Evolutionary conservation across 2,113 vertebrate species (phyloP).

Genomic region (Hassar affinis): DNA sequence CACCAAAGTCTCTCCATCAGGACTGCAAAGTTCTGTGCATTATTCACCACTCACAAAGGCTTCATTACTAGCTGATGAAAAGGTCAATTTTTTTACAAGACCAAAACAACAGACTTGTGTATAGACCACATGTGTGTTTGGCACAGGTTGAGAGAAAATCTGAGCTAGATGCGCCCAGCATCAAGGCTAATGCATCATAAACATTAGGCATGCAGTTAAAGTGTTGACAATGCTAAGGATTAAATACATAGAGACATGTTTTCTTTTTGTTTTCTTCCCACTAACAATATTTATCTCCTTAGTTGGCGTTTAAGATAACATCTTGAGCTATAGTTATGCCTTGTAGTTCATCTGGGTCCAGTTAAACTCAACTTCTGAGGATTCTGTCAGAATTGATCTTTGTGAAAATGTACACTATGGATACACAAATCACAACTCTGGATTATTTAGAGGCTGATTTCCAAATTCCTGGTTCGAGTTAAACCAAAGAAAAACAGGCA

Average conservation of each 20-base stretch:
- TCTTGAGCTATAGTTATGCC: not conserved
- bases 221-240: not conserved
- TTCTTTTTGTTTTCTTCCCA: not conserved
- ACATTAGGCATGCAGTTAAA: not conserved
- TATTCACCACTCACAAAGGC: not conserved
- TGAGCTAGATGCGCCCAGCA: not conserved
- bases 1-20: not conserved
- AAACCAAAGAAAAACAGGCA: not conserved
- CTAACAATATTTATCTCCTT: not conserved
- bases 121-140: not conserved
- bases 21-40: not conserved
- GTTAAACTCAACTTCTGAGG: not conserved
- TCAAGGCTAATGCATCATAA: not conserved
- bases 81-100: not conserved
- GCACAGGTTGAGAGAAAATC: not conserved
- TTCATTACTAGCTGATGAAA: not conserved
- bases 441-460: not conserved
- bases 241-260: not conserved
- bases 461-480: not conserved
- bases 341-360: not conserved
- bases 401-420: not conserved
- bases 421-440: not conserved
- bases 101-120: not conserved
- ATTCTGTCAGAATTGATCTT: not conserved
- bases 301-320: not conserved